A percentile compares a stretch with the other conserved stretches of the same genome.
These are phyloP conservation scores for Leptinotarsa peninsularis DNA, from an alignment of 2,888 invertebrate species.

Conservation along the genomic window DNA sequence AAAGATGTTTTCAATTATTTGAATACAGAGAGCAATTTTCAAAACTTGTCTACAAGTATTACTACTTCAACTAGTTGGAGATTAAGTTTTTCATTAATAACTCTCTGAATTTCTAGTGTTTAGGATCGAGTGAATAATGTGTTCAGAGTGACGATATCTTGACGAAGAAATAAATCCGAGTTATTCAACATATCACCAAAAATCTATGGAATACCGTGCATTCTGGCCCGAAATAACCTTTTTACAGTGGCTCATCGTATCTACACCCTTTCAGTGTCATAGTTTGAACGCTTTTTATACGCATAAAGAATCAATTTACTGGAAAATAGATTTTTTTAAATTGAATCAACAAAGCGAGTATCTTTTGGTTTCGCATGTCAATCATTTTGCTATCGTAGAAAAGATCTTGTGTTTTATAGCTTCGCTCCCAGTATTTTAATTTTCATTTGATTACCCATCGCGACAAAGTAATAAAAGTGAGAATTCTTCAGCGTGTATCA, in stretches of 20 bases:
- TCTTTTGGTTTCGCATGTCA: conserved; percentile 11
- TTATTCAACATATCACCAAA: no score
- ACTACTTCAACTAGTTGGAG: no score
- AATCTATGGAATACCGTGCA: no score
- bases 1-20: no score
- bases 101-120: no score
- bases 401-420: conserved; percentile 14
- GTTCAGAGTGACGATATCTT: no score
- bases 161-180: no score
- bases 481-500: not conserved
- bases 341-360: conserved; percentile 6
- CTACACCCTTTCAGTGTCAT: not conserved
- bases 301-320: not conserved
- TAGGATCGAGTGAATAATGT: no score
- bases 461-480: not conserved
- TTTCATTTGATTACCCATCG: not conserved
- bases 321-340: conserved; percentile 2
- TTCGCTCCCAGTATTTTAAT: conserved; percentile 14
- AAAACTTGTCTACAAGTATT: no score
- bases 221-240: no score
- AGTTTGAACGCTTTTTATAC: conserved; percentile 5
- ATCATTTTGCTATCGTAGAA: conserved; percentile 14
- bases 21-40: no score
- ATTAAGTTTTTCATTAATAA: no score
- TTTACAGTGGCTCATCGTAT: not conserved